Base-by-base conservation (phyloP, 1,140 invertebrate species). In the Cydia strobilella region DNA sequence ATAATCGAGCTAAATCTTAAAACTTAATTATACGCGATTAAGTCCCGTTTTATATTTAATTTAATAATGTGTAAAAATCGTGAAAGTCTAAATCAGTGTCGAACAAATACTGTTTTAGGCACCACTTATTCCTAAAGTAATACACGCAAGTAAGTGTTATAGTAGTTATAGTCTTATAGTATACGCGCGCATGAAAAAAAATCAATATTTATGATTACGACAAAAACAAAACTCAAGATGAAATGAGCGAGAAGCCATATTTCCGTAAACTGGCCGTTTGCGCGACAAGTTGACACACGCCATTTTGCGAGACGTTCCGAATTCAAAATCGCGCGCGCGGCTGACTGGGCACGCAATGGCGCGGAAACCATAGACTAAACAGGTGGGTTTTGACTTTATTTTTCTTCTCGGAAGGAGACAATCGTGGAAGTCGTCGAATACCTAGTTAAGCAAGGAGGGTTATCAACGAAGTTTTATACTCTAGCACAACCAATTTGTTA, bases 351-450 rank as follows among this genome's bases (percentile, higher is more conserved):
- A 81, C 74, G 76, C 84, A 86, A 89, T 89, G 89, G 81, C 83
- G 81, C 77, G 87, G 86, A 87, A 90, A 85, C 79, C 82, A 85
- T 86, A 89, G 86, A 86, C 82, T 85, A 88, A 85, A 86, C 85
- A 88, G 84, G 84, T 87, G 82, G 62, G 77, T 82, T 74, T 81
- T 76, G 45, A 74, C 72, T 73, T 73, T 72, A 77, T 79, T 73
- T 77, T 76, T 77, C 25, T 45, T 31, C 0, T 23, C 3, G 18
- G 20, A 9, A n/a, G 51, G 6, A 18, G n/a, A 9, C 51, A 59
- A 59, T 18, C 7, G 18, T 59, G 0, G 15, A 59, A n/a, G 45
- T 15, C 4, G 15, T n/a, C 15, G 45, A 42, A 51, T 51, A 51
- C 0, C n/a, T n/a, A n/a, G n/a, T 51, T 15, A 15, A 15, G n/a